Conservation (phyloP, 1,140 invertebrate genomes). For the Pectinophora gossypiella region DNA sequence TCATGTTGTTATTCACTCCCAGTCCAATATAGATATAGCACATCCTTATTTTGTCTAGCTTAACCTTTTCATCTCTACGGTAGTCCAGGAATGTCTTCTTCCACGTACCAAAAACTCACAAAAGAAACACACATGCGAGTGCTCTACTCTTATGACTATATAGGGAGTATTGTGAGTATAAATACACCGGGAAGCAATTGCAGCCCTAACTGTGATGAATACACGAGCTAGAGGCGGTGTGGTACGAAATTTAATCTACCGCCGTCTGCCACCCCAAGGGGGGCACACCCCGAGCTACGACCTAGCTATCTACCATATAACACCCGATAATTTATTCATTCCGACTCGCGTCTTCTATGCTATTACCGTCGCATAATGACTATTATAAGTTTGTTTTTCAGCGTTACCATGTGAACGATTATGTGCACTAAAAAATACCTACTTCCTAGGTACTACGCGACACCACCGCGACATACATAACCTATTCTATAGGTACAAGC, state of each 20-base stretch:
- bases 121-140: too few species aligned
- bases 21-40: too few species aligned
- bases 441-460: constrained; percentile 50
- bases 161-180: too few species aligned
- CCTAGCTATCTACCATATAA: constrained; percentile 8
- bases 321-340: constrained; percentile 34
- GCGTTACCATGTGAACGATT: constrained; percentile 51
- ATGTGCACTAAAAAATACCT: constrained; percentile 28
- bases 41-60: too few species aligned
- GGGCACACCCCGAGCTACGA: constrained; percentile 14
- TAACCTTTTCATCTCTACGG: too few species aligned
- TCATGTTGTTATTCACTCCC: too few species aligned
- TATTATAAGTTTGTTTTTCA: constrained; percentile 37
- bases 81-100: too few species aligned
- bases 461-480: constrained; percentile 25
- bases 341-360: constrained; percentile 17
- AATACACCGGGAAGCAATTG: constrained; percentile 37
- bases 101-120: too few species aligned
- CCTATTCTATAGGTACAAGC: not conserved
- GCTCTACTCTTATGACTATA: too few species aligned
- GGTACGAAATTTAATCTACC: constrained; percentile 68
- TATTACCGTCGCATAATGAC: constrained; percentile 15
- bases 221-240: constrained; percentile 49
- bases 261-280: constrained; percentile 41
- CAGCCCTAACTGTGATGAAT: constrained; percentile 60